Percentiles rank a stretch among this genome's conserved stretches.
phyloP scores from a whole-genome alignment of 2,888 invertebrate species.

The Acanthosepion pharaonis region DNA sequence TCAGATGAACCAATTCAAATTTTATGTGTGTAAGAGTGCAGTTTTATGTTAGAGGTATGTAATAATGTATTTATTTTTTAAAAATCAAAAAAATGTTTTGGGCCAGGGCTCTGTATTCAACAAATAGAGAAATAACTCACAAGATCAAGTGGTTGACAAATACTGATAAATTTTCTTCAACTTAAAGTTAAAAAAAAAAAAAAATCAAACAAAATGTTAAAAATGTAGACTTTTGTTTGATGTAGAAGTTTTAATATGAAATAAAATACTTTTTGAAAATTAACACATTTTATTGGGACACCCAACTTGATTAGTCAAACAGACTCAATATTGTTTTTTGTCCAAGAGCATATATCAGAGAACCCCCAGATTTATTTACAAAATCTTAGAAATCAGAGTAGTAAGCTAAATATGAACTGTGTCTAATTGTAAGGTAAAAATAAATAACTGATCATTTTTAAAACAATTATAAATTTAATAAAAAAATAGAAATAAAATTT shows the following conservation, averaged over 20 bases:
- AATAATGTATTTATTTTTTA: background rate
- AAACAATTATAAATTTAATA: too few species aligned
- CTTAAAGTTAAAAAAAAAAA: too few species aligned
- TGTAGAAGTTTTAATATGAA: background rate
- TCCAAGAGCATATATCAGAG: background rate
- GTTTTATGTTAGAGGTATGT: background rate
- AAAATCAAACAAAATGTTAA: too few species aligned
- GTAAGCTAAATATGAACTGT: background rate
- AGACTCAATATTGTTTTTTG: background rate
- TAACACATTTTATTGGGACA: background rate
- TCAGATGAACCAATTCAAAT: background rate
- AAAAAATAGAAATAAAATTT: too few species aligned
- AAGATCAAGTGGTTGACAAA: background rate
- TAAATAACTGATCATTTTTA: too few species aligned
- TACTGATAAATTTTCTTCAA: too few species aligned
- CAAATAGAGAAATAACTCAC: background rate
- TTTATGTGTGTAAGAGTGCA: background rate
- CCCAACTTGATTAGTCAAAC: background rate
- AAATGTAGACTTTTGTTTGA: too few species aligned
- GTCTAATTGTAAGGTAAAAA: background rate
- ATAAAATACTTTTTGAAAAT: background rate
- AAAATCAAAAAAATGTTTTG: too few species aligned
- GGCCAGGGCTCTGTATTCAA: background rate
- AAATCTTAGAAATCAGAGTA: background rate
- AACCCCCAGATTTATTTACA: background rate